Conservation (phyloP, 1,140 invertebrate genomes). For the Sipha flava region DNA sequence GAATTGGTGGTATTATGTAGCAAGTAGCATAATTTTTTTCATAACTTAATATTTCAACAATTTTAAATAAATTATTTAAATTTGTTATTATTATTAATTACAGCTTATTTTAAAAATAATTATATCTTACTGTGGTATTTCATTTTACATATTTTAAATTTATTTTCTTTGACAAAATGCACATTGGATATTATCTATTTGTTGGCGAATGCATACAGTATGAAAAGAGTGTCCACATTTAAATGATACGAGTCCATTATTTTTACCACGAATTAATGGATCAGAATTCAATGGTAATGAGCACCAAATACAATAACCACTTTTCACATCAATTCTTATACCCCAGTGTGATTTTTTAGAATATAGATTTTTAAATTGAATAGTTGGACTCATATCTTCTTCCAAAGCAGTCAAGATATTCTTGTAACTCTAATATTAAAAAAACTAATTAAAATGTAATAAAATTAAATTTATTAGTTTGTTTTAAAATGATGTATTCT, state of each 20-base stretch:
- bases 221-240: constrained; percentile 39
- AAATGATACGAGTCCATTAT: constrained; percentile 37
- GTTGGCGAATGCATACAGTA: constrained; percentile 37
- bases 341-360: constrained; percentile 37
- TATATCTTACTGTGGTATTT: too few species aligned
- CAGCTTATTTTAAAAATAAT: too few species aligned
- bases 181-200: constrained; percentile 16
- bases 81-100: too few species aligned
- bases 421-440: neutral
- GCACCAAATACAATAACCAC: constrained; percentile 37
- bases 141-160: neutral
- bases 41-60: neutral
- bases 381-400: neutral
- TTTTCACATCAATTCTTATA: constrained; percentile 34
- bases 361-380: neutral
- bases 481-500: neutral
- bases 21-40: neutral
- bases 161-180: neutral
- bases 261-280: constrained; percentile 29
- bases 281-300: constrained; percentile 36
- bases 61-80: too few species aligned
- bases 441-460: neutral
- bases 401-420: neutral
- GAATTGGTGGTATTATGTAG: too few species aligned
- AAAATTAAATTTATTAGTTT: neutral